phyloP scores from a whole-genome alignment of 2,113 vertebrate genomes.

The Spea multiplicata region DNA sequence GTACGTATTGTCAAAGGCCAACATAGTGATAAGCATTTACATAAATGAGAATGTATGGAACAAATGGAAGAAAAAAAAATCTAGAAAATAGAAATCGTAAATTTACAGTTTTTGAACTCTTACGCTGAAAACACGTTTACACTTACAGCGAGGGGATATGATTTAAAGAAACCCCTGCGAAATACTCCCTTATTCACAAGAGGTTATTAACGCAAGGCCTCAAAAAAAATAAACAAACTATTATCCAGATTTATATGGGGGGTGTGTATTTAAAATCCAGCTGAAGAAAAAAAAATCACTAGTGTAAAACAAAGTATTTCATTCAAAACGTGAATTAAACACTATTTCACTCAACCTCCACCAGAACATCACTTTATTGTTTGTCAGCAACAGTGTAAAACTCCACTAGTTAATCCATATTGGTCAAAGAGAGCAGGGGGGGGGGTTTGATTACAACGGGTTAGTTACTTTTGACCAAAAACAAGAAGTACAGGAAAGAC shows the following conservation, averaged over 20 bases:
- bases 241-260: no score
- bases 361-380: slow-evolving; percentile 78
- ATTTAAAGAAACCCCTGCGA: not conserved
- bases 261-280: no score
- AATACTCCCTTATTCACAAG: not conserved
- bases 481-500: slow-evolving; percentile 69
- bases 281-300: slow-evolving; percentile 3
- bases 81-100: no score
- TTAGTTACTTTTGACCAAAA: slow-evolving; percentile 67
- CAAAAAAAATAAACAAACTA: no score
- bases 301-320: not conserved
- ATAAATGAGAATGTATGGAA: no score
- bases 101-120: no score
- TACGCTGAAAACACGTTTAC: no score
- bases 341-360: slow-evolving; percentile 73
- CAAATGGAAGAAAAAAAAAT: no score
- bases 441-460: slow-evolving; percentile 61
- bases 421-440: slow-evolving; percentile 67
- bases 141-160: not conserved
- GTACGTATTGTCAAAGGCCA: no score
- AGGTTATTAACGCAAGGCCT: not conserved
- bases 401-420: slow-evolving; percentile 69
- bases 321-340: slow-evolving; percentile 65
- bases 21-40: no score
- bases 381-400: slow-evolving; percentile 76